Base-by-base conservation (phyloP, 2,797 vertebrate genomes). In the Sebastiscus albofasciatus region DNA sequence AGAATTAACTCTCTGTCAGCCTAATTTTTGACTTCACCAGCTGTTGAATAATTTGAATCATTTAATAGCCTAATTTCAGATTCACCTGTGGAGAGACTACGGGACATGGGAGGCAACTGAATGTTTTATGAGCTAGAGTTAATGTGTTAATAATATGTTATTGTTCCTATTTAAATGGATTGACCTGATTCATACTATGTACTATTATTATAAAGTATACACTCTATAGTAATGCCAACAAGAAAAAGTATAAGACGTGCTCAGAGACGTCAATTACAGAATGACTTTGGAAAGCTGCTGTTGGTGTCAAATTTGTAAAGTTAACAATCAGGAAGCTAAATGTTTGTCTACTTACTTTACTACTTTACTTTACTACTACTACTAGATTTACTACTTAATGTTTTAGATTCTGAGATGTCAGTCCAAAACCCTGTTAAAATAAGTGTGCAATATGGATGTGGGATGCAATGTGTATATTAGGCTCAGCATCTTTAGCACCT, bases 1-100 rank as follows among this genome's bases (percentile, higher is more conserved):
- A 77, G 49, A 55, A 67, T 65, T 79, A 71, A 61, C 26, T 65
- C 31, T 52, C 42, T 54, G 49, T 39, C 27, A 65, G 52, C 10
- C 8, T 56, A 7, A 59, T 20, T 42, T 49, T 64, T 61, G 1
- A 56, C 26, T 62, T 68, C 20, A 12, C 9, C 36, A 33, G 27
- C 20, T 49, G 13, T 49, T 55, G 61, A 67, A 49, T 80, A 26
- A 59, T 80, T 52, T 70, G 26, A 1, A 49, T 27, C 18, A 29
- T 69, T 42, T 36, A 24, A 39, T 12, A 66, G 56, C 24, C 34
- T 65, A 8, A 39, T 74, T 59, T 55, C 13, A 62, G 16, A 66
- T 66, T 22, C 18, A 31, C 11, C 20, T 54, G 42, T 52, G 27
- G 60, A 54, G 31, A 36, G 42, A 33, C 46, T 10, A 33, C 33